Base-by-base conservation (phyloP, 2,888 invertebrate species). In the Synanthedon andrenaeformis region DNA sequence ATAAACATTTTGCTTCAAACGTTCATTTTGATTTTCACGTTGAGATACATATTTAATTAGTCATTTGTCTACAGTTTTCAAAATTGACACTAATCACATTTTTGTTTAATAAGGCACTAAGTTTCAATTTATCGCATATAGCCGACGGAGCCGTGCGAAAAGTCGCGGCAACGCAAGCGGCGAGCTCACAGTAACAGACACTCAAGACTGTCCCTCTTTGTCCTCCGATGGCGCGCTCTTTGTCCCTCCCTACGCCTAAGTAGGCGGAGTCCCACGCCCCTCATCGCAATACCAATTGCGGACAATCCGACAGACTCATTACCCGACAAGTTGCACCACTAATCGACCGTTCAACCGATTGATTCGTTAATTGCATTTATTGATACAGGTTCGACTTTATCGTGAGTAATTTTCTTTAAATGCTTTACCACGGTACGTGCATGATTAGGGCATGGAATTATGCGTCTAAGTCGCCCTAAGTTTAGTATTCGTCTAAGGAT, bases 211-310 rank as follows among this genome's bases (percentile, higher is more conserved):
- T 76, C 72, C 76, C 81, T 80, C 82, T 73, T 72, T 78, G 81
- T 82, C 82, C 72, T 76, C 79, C 61, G 64, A 54, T 58, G 62
- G 58, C 62, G 65, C 67, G 66, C 66, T 69, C 72, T 62, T 69
- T 63, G 75, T 72, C 74, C 84, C 85, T 83, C 84, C 83, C 82
- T 72, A 79, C 83, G 83, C 82, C 83, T 75, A 70, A 63, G 62
- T 70, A 41, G 82, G 79, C 79, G 79, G 75, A 61, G 76, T 70
- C 55, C 57, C 57, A 62, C 76, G 76, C 78, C 66, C 61, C 66
- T 58, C 19, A 13, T 45, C 11, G 42, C 41, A 45, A 6, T 19
- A 53, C 48, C 41, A 42, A 35, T 49, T 50, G 13, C 28, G 48
- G 14, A 35, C 51, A 35, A 35, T 23, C 66, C 63, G 58, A 59